These are phyloP conservation scores for Marisa cornuarietis DNA, from an alignment of 1,140 invertebrate genomes.

Conservation along the genomic window DNA sequence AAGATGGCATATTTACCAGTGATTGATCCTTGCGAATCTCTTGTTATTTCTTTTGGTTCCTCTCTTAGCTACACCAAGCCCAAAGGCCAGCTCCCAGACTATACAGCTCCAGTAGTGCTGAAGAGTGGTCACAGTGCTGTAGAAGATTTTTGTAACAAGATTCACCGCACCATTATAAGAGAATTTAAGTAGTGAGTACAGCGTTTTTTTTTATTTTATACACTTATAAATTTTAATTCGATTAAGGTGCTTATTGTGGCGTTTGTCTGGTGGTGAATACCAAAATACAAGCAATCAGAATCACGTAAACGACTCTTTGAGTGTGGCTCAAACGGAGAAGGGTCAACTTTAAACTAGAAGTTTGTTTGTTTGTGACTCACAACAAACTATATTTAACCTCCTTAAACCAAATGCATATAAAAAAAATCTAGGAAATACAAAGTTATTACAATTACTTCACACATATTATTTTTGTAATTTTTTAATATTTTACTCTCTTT, in stretches of 20 bases:
- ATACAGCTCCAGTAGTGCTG: conserved; percentile 94
- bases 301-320: too few relatives aligned
- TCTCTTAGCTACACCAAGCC: conserved; percentile 92
- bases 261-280: too few relatives aligned
- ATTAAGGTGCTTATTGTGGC: not conserved
- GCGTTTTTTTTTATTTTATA: not conserved
- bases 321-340: too few relatives aligned
- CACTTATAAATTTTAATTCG: not conserved
- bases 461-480: not conserved
- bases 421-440: too few relatives aligned
- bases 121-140: conserved; percentile 85
- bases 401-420: too few relatives aligned
- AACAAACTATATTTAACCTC: too few relatives aligned
- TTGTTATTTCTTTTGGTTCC: conserved; percentile 17
- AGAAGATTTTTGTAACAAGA: conserved; percentile 99
- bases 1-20: too few relatives aligned
- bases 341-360: too few relatives aligned
- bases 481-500: not conserved
- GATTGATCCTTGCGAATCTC: not conserved
- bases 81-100: conserved; percentile 98
- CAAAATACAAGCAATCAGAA: too few relatives aligned
- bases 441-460: too few relatives aligned
- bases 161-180: conserved; percentile 96
- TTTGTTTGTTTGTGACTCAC: not conserved
- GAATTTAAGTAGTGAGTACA: conserved; percentile 98